phyloP scores from a whole-genome alignment of 2,888 invertebrate genomes.

The Argynnis bischoffii region DNA sequence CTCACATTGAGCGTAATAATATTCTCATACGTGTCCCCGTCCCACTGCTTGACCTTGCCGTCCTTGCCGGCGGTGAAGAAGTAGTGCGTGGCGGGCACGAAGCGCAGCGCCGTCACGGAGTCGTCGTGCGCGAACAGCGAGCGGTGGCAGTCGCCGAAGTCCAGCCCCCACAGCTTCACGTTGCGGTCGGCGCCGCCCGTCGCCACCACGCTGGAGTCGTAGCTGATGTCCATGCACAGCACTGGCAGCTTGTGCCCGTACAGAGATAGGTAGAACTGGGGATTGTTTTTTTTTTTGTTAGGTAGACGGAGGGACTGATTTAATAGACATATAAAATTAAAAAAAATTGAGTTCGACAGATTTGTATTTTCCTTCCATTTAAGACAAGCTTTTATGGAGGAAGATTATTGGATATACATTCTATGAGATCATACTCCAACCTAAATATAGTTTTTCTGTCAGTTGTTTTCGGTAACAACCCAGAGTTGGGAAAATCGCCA shows the following conservation, averaged over 20 bases:
- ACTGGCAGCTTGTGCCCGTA: slow-evolving; percentile 99
- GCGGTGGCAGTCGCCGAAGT: slow-evolving; percentile 98
- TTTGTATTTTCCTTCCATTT: too few relatives aligned
- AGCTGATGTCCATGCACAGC: slow-evolving; percentile 95
- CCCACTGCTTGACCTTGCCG: slow-evolving; percentile 98
- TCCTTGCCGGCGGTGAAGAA: slow-evolving; percentile 97
- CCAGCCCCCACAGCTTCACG: slow-evolving; percentile 98
- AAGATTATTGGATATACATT: too few relatives aligned
- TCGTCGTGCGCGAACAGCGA: slow-evolving; percentile 98
- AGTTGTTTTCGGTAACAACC: too few relatives aligned
- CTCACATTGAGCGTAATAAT: slow-evolving; percentile 92
- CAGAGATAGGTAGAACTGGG: slow-evolving; percentile 93
- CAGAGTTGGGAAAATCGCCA: too few relatives aligned
- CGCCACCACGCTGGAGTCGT: slow-evolving; percentile 91
- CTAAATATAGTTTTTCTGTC: too few relatives aligned
- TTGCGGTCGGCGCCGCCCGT: slow-evolving; percentile 98
- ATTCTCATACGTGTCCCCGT: slow-evolving; percentile 94
- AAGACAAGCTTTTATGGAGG: too few relatives aligned
- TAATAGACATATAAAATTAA: too few relatives aligned
- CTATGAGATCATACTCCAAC: too few relatives aligned
- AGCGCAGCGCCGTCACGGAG: slow-evolving; percentile 93
- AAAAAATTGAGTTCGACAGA: too few relatives aligned
- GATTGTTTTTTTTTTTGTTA: too few relatives aligned
- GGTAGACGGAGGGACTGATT: too few relatives aligned
- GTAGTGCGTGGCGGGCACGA: slow-evolving; percentile 95